A percentile compares a stretch with the other conserved stretches of the same genome.
These are phyloP conservation scores for Ameiurus melas DNA, from an alignment of 2,113 vertebrate species.

Conservation along the genomic window DNA sequence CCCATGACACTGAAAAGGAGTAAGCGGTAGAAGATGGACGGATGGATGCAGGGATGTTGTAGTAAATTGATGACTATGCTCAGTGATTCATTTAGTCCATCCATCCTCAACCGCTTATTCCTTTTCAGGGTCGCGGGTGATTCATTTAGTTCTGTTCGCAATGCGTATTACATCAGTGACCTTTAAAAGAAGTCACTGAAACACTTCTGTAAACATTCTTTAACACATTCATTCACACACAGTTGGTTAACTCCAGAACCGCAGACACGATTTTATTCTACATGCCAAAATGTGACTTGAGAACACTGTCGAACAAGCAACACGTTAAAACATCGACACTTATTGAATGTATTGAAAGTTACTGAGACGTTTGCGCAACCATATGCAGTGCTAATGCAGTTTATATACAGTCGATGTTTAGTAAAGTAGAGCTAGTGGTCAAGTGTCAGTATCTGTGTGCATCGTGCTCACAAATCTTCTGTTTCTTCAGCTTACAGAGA, in stretches of 20 bases:
- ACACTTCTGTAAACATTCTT: background rate
- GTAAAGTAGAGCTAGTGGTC: background rate
- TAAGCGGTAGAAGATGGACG: too few relatives aligned
- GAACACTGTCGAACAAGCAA: background rate
- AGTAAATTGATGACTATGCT: background rate
- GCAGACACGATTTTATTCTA: background rate
- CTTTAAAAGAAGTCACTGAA: too few relatives aligned
- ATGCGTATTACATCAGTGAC: background rate
- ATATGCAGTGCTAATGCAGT: background rate
- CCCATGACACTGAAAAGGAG: too few relatives aligned
- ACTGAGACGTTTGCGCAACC: background rate
- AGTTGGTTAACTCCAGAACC: background rate
- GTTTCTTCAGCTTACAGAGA: conserved; percentile 5
- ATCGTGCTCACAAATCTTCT: background rate
- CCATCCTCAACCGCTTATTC: too few relatives aligned
- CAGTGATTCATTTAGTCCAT: too few relatives aligned
- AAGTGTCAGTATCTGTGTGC: background rate
- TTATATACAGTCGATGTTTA: background rate
- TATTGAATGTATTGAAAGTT: background rate
- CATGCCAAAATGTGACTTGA: background rate
- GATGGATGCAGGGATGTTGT: background rate
- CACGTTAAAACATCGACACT: background rate
- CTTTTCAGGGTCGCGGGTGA: too few relatives aligned
- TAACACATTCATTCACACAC: background rate
- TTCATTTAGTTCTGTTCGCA: background rate